Evolutionary conservation across 2,113 vertebrate species (phyloP), one percentile per base, ranked within the genome.

Genomic region (Vombatus ursinus): DNA sequence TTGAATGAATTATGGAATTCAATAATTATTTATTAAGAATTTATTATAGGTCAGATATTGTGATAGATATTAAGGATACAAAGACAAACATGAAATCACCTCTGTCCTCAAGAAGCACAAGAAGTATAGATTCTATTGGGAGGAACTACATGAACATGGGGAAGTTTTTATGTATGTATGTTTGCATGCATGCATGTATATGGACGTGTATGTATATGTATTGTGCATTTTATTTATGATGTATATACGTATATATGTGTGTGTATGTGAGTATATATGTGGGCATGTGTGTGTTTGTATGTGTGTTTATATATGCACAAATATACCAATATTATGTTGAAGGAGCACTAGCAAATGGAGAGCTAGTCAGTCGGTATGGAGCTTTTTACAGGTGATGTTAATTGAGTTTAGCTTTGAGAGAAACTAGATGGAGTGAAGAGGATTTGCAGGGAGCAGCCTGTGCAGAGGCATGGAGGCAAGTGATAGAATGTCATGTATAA

Each of bases 361-460:
- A 44, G 0, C 16, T 22, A 1, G 6, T n/a, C 5, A 16, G 44
- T 22, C 2, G 19, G 44, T n/a, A n/a, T 37, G n/a, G 37, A 0
- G 2, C 16, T 84, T 84, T 84, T 4, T 8, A 22, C 19, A 84
- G 6, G 1, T 84, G 2, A 84, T 84, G 5, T 7, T 77, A 77
- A 84, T 44, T 84, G 68, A 23, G 16, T 44, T 84, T 84, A 22
- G 2, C 19, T 84, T 84, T 44, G 1, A 84, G 37, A 44, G 5
- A 68, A 68, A 16, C 16, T 19, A 6, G 1, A 1, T n/a, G 5
- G 31, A 77, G 4, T n/a, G 14, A 37, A 10, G 28, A 77, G 37
- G 31, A n/a, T 5, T 77, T 77, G 14, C 1, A 7, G 4, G 37
- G 68, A 84, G 7, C 16, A 23, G 19, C 6, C 68, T 44, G n/a